A percentile compares a stretch with the other conserved stretches of the same genome.
These are phyloP conservation scores for Baccha elongata DNA, from an alignment of 2,888 invertebrate species.

Conservation along the genomic window DNA sequence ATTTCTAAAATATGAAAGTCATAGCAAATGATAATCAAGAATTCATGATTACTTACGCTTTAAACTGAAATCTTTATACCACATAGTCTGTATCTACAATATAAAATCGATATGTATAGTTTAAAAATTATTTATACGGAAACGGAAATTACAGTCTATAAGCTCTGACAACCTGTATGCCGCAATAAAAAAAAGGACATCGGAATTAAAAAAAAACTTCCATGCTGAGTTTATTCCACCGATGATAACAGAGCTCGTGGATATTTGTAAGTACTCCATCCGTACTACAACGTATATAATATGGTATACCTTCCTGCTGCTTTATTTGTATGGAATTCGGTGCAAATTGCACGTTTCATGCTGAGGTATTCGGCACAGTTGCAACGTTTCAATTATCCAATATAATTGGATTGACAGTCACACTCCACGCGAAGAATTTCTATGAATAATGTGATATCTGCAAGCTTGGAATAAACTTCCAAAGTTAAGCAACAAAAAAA, in stretches of 20 bases:
- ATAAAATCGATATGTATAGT: slow-evolving; percentile 37
- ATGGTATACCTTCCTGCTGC: slow-evolving; percentile 9
- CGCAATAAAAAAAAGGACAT: slow-evolving; percentile 26
- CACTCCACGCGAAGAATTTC: slow-evolving; percentile 24
- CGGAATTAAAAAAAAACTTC: slow-evolving; percentile 13
- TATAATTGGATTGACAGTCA: slow-evolving; percentile 59
- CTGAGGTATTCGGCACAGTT: slow-evolving; percentile 28
- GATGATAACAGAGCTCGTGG: slow-evolving; percentile 15
- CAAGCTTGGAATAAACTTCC: slow-evolving; percentile 21
- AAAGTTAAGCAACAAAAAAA: slow-evolving; percentile 35
- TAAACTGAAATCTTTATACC: background rate
- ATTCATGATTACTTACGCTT: slow-evolving; percentile 6
- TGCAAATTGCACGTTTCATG: slow-evolving; percentile 39
- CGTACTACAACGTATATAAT: background rate
- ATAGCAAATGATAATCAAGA: background rate
- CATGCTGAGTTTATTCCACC: background rate
- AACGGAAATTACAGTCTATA: slow-evolving; percentile 40
- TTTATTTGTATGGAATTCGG: slow-evolving; percentile 22
- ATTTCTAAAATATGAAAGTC: background rate
- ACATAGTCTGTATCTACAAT: background rate
- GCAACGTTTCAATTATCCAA: slow-evolving; percentile 67
- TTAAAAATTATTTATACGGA: slow-evolving; percentile 8
- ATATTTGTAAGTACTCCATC: slow-evolving; percentile 14
- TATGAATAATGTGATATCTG: slow-evolving; percentile 42
- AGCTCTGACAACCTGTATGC: slow-evolving; percentile 6